These are phyloP conservation scores for Lepus oiostolus DNA, from an alignment of 2,797 vertebrate species.

Conservation along the genomic window DNA sequence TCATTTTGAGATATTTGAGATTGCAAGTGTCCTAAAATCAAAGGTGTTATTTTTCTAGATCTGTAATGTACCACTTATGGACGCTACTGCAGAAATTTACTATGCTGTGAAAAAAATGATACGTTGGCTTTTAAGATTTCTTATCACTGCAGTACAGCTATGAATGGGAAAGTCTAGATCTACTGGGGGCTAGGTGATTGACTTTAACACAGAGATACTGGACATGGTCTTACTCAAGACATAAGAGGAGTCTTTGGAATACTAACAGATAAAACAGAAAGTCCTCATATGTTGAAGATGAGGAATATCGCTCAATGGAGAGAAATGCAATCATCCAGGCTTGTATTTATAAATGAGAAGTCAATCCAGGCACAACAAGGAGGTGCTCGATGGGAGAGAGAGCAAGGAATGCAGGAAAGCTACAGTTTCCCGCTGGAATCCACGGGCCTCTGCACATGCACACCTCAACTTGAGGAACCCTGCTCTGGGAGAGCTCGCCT, in stretches of 20 bases:
- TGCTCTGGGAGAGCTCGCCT: too few species aligned
- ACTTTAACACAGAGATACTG: not conserved
- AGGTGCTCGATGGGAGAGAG: too few species aligned
- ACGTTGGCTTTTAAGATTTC: not conserved
- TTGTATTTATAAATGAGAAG: not conserved
- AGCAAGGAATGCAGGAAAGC: not conserved
- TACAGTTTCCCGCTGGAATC: rapidly evolving
- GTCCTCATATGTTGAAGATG: not conserved
- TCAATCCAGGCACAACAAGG: not conserved
- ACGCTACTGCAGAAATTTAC: not conserved
- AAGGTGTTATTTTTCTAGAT: not conserved
- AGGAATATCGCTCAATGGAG: not conserved
- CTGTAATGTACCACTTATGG: not conserved
- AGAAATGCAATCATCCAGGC: not conserved
- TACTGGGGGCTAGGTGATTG: not conserved
- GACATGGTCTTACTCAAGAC: not conserved
- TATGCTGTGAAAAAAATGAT: not conserved
- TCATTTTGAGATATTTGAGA: not conserved
- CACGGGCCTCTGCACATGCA: rapidly evolving
- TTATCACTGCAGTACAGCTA: not conserved
- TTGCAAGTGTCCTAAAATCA: not conserved
- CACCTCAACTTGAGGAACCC: not conserved
- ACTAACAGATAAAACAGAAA: not conserved
- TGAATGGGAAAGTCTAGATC: not conserved
- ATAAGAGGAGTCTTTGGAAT: not conserved